phyloP scores from a whole-genome alignment of 2,797 vertebrate genomes.

The Thamnophis elegans region DNA sequence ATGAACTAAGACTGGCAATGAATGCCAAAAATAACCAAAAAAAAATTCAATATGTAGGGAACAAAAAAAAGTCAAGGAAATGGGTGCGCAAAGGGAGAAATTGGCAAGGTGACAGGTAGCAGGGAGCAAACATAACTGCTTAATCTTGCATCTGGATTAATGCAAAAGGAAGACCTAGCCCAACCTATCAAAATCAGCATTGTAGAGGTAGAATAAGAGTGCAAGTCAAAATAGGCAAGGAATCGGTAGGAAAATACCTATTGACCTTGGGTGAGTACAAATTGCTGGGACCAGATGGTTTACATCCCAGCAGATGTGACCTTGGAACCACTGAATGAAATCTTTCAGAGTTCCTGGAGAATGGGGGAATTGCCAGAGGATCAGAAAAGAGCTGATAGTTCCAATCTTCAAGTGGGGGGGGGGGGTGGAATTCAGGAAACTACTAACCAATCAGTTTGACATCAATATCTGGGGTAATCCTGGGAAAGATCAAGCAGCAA shows the following conservation, averaged over 20 bases:
- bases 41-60: too few species aligned
- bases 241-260: not conserved
- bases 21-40: too few species aligned
- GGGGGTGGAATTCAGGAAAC: not conserved
- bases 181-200: not conserved
- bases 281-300: not conserved
- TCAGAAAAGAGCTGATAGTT: not conserved
- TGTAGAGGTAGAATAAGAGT: not conserved
- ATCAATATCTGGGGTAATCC: not conserved
- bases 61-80: too few species aligned
- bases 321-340: not conserved
- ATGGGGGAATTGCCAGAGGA: not conserved
- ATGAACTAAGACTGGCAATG: too few species aligned
- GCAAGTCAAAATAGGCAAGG: not conserved
- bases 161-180: not conserved
- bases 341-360: not conserved
- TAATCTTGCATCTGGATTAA: not conserved
- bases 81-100: too few species aligned
- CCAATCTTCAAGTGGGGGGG: not conserved
- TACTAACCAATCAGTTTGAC: not conserved
- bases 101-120: not conserved
- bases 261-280: not conserved
- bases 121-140: not conserved
- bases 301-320: not conserved
- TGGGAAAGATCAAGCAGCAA: not conserved